Base-by-base conservation (phyloP, 2,888 invertebrate genomes). In the Holacanthella duospinosa region DNA sequence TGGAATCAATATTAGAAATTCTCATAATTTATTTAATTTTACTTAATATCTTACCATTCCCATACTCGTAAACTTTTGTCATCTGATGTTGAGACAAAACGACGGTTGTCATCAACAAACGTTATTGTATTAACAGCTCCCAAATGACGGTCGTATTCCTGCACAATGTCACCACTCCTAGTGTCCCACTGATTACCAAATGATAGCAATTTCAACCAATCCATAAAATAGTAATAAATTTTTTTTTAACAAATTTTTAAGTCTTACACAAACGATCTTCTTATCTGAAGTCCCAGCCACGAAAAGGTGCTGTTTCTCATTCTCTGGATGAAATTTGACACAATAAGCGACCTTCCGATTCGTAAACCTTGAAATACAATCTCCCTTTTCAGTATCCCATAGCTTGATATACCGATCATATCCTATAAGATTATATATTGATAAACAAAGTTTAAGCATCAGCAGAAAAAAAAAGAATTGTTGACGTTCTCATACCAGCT, bases 121-220 rank as follows among this genome's bases (percentile, higher is more conserved):
- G 99, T 99, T 74, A 99, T 96, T 0, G 94, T 88, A 78, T 99
- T 99, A 1, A 99, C 97, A 1, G 99, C 95, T 6, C 97, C 99
- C 69, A 99, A 82, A 81, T 99, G 99, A 1, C 99, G 82, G 80
- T 99, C 99, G 78, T 99, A 99, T 77, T 99, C 96, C 77, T 97
- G 94, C 0, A 92, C 94, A 73, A 96, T 87, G 78, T 96, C 95
- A 25, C 94, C 94, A 66, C 88, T 88, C 21, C 99, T 82, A 1
- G 84, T 89, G 78, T 99, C 99, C 96, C 97, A 99, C 92, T 92
- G 78, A 61, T 79, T n/a, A n/a, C n/a, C n/a, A n/a, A n/a, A n/a
- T n/a, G n/a, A n/a, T n/a, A n/a, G n/a, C n/a, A n/a, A n/a, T n/a
- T n/a, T n/a, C n/a, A n/a, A n/a, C n/a, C n/a, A n/a, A n/a, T n/a